A percentile compares a stretch with the other conserved stretches of the same genome.
Conservation (phyloP, 1,140 invertebrate species). For the Magallana angulata region DNA sequence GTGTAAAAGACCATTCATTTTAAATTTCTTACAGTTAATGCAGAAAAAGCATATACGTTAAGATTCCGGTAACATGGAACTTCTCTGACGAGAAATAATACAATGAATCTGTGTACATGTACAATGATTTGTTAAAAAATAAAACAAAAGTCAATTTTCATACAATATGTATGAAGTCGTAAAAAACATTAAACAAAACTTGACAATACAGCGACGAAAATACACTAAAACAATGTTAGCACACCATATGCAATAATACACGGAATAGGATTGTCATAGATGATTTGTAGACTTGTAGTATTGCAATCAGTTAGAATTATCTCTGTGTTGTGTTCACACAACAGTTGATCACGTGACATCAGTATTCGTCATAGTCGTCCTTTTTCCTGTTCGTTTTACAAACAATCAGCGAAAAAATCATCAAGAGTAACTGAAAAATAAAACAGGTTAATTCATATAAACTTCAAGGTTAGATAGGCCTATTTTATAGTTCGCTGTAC, state of each 20-base stretch:
- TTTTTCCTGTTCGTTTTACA: background rate
- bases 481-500: too few relatives aligned
- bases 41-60: too few relatives aligned
- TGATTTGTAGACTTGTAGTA: background rate
- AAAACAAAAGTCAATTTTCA: too few relatives aligned
- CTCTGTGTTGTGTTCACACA: background rate
- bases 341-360: too few relatives aligned
- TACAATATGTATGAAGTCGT: too few relatives aligned
- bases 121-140: too few relatives aligned
- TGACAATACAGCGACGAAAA: background rate
- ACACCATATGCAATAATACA: background rate
- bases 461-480: too few relatives aligned
- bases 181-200: background rate
- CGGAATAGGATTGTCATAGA: background rate
- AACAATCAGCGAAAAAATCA: slow-evolving; percentile 30
- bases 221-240: background rate
- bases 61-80: too few relatives aligned
- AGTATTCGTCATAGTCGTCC: background rate
- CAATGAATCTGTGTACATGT: too few relatives aligned
- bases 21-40: too few relatives aligned
- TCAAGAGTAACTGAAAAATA: slow-evolving; percentile 1
- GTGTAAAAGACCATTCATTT: too few relatives aligned
- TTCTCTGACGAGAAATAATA: too few relatives aligned
- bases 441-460: background rate
- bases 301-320: background rate